Percentiles rank a stretch among this genome's conserved stretches.
Evolutionary conservation across 2,888 invertebrate species (phyloP).

Genomic region (Cacoxenus indagator): DNA sequence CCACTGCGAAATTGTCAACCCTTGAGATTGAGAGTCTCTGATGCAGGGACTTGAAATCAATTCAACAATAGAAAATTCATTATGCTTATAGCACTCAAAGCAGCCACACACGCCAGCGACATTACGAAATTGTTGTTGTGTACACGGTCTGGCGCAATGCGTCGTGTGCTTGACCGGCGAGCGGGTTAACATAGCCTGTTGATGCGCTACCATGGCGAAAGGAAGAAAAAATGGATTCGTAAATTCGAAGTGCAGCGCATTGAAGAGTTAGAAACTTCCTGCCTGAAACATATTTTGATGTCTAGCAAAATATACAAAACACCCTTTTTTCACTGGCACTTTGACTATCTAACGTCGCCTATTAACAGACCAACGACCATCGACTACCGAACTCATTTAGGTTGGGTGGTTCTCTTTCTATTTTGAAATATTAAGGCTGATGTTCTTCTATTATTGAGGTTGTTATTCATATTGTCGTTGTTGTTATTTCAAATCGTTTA

Average conservation of each 20-base stretch:
- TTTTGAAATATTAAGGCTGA: conserved; percentile 4
- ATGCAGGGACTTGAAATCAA: conserved; percentile 14
- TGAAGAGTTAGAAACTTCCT: background rate
- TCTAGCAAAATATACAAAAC: background rate
- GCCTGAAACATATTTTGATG: background rate
- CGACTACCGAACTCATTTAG: background rate
- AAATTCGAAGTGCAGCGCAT: background rate
- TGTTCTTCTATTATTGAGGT: background rate
- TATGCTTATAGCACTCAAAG: conserved; percentile 42
- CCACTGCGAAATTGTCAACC: conserved; percentile 16
- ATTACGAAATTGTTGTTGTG: background rate
- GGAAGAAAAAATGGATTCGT: background rate
- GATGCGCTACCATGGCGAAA: background rate
- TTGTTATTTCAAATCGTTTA: conserved; percentile 3
- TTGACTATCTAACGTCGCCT: background rate
- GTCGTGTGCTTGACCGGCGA: background rate
- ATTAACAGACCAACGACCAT: background rate
- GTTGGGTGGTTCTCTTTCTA: background rate
- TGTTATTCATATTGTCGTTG: background rate
- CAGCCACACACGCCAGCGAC: background rate
- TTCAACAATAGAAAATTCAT: conserved; percentile 37
- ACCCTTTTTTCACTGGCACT: conserved; percentile 3
- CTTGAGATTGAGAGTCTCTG: conserved; percentile 13
- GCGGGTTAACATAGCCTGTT: too few species aligned
- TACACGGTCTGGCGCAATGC: background rate